Conservation (phyloP, 2,888 invertebrate genomes). For the Drosophila borealis region DNA sequence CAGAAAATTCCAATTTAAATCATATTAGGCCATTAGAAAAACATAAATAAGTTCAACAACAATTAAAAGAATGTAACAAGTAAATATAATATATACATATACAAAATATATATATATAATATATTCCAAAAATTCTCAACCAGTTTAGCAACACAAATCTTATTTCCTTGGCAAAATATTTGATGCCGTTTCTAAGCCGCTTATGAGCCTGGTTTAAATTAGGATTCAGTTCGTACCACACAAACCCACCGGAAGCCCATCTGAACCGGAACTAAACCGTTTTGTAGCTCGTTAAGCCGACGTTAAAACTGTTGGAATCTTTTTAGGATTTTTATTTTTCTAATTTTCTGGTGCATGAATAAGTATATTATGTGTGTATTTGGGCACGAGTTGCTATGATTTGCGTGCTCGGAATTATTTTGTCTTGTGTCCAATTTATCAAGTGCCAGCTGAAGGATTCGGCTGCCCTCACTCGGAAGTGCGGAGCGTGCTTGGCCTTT, state of each 20-base stretch:
- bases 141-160: neutral
- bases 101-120: too few species aligned
- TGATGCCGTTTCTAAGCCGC: neutral
- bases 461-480: constrained; percentile 19
- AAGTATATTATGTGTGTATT: constrained; percentile 22
- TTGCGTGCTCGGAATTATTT: constrained; percentile 56
- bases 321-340: neutral
- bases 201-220: constrained; percentile 2
- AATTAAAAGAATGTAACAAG: too few species aligned
- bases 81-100: too few species aligned
- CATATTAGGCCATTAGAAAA: too few species aligned
- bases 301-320: neutral
- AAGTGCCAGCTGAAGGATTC: constrained; percentile 25
- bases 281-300: neutral
- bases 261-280: neutral
- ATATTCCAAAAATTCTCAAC: too few species aligned
- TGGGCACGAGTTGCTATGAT: constrained; percentile 34
- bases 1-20: too few species aligned
- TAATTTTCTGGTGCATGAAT: constrained; percentile 12
- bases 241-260: neutral
- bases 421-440: constrained; percentile 42
- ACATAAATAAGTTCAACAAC: too few species aligned
- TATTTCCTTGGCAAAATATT: neutral
- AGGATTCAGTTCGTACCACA: constrained; percentile 4
- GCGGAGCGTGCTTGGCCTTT: constrained; percentile 28